phyloP scores from a whole-genome alignment of 2,888 invertebrate species.

The Metacarcinus magister region DNA sequence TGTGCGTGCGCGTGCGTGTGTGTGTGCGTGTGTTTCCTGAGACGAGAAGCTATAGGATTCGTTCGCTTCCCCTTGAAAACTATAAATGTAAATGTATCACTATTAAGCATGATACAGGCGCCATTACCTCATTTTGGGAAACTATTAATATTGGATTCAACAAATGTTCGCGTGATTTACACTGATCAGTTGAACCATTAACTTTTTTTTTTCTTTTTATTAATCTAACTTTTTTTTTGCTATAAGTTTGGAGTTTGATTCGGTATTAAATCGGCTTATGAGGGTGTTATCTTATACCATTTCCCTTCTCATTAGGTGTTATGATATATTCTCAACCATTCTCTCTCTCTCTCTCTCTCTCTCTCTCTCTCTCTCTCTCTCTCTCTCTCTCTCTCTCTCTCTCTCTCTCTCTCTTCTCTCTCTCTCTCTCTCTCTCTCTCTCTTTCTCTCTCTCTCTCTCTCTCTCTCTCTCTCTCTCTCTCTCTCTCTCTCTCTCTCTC shows the following conservation, averaged over 20 bases:
- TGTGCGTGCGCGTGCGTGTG: background rate
- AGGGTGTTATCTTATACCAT: background rate
- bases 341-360: conserved; percentile 17
- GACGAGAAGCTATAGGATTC: no score
- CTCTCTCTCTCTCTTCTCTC: background rate
- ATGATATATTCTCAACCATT: background rate
- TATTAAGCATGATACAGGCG: no score
- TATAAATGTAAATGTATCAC: no score
- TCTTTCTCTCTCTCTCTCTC: background rate
- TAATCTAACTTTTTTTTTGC: background rate
- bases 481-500: background rate
- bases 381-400: conserved; percentile 22
- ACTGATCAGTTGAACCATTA: background rate
- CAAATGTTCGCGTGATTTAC: background rate
- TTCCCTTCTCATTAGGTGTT: background rate
- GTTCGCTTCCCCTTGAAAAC: no score
- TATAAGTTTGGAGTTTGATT: background rate
- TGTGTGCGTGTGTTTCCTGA: background rate
- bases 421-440: background rate
- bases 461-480: background rate
- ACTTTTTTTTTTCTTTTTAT: background rate
- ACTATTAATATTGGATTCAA: background rate
- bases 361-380: conserved; percentile 14
- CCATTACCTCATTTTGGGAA: no score
- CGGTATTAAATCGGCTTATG: background rate